Percentiles rank a stretch among this genome's conserved stretches.
These are phyloP conservation scores for Nymphicus hollandicus DNA, from an alignment of 2,113 vertebrate genomes.

Conservation along the genomic window DNA sequence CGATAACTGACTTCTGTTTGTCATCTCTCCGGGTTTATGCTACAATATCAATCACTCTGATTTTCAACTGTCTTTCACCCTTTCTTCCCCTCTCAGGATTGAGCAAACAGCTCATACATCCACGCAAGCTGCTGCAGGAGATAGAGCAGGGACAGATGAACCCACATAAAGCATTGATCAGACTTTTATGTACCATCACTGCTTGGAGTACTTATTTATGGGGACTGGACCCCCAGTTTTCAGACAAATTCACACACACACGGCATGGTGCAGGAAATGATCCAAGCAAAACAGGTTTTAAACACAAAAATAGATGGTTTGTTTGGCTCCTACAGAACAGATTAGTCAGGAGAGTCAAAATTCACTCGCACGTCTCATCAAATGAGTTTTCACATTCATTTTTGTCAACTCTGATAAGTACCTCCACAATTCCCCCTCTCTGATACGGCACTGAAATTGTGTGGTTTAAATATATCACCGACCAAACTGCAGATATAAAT, in stretches of 20 bases:
- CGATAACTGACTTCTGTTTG: neutral
- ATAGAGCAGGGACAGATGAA: rapidly evolving
- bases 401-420: neutral
- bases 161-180: rapidly evolving
- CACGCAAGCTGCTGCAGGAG: neutral
- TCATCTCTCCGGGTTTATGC: neutral
- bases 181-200: rapidly evolving
- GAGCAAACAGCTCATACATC: neutral
- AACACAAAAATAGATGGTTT: neutral
- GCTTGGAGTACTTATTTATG: neutral
- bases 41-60: neutral
- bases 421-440: neutral
- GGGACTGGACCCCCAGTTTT: neutral
- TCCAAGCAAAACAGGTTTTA: neutral
- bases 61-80: neutral
- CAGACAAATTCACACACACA: rapidly evolving
- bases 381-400: neutral
- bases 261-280: rapidly evolving
- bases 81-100: neutral
- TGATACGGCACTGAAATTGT: neutral
- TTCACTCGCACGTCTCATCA: neutral
- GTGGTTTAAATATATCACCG: neutral
- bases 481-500: neutral
- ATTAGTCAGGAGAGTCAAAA: neutral
- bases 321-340: neutral